Percentiles rank a stretch among this genome's conserved stretches.
These are phyloP conservation scores for Chlorops oryzae DNA, from an alignment of 1,140 invertebrate genomes.

Conservation along the genomic window DNA sequence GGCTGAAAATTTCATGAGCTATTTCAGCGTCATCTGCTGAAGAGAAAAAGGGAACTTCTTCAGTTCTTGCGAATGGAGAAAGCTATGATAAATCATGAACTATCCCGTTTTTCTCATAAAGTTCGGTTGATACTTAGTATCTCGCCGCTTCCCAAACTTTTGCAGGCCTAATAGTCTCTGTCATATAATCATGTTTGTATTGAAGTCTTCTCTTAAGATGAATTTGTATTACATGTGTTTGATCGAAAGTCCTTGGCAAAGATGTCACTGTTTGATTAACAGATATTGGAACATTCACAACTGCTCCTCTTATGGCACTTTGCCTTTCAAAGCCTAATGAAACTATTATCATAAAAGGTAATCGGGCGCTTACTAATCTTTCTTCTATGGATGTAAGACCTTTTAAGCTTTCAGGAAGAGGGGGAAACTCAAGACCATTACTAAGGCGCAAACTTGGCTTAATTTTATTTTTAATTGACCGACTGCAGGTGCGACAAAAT, in stretches of 20 bases:
- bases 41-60: constrained; percentile 6
- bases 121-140: constrained; percentile 4
- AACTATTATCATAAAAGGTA: constrained; percentile 10
- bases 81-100: not conserved
- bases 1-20: not conserved
- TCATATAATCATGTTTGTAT: constrained; percentile 10
- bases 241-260: not conserved
- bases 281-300: constrained; percentile 2
- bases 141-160: constrained; percentile 3
- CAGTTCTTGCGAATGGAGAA: not conserved
- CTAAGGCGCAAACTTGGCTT: not conserved
- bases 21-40: not conserved
- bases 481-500: too few relatives aligned
- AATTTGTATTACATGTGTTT: constrained; percentile 10
- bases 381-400: constrained; percentile 1
- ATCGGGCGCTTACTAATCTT: not conserved
- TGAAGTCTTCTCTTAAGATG: constrained; percentile 1
- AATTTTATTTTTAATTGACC: too few relatives aligned
- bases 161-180: constrained; percentile 4
- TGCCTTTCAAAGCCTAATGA: constrained; percentile 5
- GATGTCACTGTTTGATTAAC: not conserved
- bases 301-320: not conserved
- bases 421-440: constrained; percentile 3
- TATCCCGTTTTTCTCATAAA: constrained; percentile 9
- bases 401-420: not conserved